These are phyloP conservation scores for Erebia epiphron DNA, from an alignment of 2,888 invertebrate species.

Conservation along the genomic window DNA sequence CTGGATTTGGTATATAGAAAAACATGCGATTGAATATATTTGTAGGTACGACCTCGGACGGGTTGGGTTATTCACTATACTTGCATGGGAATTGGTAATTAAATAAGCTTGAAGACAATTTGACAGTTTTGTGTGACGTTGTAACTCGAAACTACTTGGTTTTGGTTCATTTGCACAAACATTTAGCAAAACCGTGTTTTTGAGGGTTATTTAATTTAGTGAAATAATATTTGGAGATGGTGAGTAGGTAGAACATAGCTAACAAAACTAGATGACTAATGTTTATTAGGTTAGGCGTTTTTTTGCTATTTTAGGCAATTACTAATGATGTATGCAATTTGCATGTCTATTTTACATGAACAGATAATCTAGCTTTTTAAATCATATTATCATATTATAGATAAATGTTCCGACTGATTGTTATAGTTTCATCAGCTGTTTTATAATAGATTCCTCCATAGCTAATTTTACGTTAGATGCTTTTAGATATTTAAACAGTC, in stretches of 20 bases:
- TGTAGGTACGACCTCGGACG: not conserved
- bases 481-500: not conserved
- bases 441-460: not conserved
- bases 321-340: not conserved
- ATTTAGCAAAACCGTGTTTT: conserved; percentile 1
- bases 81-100: conserved; percentile 7
- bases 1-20: conserved; percentile 42
- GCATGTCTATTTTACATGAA: not conserved
- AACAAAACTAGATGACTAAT: conserved; percentile 7
- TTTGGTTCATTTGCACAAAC: conserved; percentile 15
- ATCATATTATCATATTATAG: no score
- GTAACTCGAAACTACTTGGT: not conserved
- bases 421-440: not conserved
- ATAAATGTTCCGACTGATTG: not conserved
- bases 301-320: conserved; percentile 7
- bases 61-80: not conserved
- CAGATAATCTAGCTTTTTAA: not conserved
- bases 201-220: conserved; percentile 26
- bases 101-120: conserved; percentile 6
- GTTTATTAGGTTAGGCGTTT: not conserved
- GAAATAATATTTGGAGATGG: conserved; percentile 34
- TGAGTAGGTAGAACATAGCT: conserved; percentile 24
- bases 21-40: conserved; percentile 7
- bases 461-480: not conserved
- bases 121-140: not conserved